Base-by-base conservation (phyloP, 2,888 invertebrate genomes). In the Hofmannophila pseudospretella region DNA sequence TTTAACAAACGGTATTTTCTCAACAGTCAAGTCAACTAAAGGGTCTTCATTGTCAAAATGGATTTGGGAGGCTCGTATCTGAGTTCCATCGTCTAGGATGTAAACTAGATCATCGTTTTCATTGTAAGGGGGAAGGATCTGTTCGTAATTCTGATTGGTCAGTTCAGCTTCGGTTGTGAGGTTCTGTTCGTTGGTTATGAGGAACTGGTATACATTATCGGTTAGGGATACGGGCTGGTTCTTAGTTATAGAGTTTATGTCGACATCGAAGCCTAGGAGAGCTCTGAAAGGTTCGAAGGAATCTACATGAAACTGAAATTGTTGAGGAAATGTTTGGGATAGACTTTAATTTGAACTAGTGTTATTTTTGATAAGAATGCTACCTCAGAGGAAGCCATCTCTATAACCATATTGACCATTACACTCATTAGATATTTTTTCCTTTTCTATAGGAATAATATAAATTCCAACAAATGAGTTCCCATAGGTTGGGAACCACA, bases 11-110 rank as follows among this genome's bases (percentile, higher is more conserved):
- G 86, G 86, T 46, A 86, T 72, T 40, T 70, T 69, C 34, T 82
- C 84, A 0, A 71, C 61, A 7, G 76, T 74, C 2, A 86, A 39
- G 38, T 86, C 84, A 7, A 79, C 53, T 5, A 63, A 57, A 0
- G 76, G 69, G 23, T 86, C 86, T 25, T 86, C 86, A 25, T 86
- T 86, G 32, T 86, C 84, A 27, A 86, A 86, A 38, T 86, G 84
- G 55, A 86, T 86, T 51, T 85, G 86, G 0, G 86, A 86, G 0
- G 86, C 82, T 32, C 74, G 58, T 1, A 86, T 85, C 49, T 86
- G 81, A 2, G 86, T 86, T 0, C 86, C 86, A 37, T 86, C 86
- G 27, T 85, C 79, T 8, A 86, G 44, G 0, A 85, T 68, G 32
- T 85, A 86, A 0, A 79, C 67, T 40, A 74, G 48, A 28, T 78